Evolutionary conservation across 2,113 vertebrate species (phyloP).

Genomic region (Steatornis caripensis): DNA sequence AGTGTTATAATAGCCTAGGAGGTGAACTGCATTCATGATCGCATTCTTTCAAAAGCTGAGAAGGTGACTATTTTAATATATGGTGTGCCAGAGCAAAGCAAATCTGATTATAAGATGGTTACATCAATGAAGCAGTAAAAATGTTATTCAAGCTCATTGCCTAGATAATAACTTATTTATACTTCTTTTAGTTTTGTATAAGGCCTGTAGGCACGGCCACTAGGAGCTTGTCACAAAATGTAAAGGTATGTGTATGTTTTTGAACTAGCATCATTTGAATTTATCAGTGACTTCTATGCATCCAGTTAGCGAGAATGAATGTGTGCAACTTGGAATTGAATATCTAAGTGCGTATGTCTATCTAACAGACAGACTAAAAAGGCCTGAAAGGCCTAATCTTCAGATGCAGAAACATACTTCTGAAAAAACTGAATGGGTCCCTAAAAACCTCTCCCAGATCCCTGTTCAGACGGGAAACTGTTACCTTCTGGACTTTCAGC

Average conservation of each 20-base stretch:
- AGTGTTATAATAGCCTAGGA: neutral
- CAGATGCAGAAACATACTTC: neutral
- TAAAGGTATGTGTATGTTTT: neutral
- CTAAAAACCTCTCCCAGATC: neutral
- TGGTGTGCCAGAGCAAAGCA: neutral
- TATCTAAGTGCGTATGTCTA: neutral
- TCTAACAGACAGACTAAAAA: neutral
- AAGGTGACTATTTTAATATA: neutral
- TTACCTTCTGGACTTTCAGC: neutral
- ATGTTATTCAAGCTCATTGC: neutral
- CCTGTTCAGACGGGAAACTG: neutral
- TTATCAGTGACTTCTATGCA: neutral
- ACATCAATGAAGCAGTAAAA: neutral
- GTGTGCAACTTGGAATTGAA: neutral
- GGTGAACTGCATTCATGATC: neutral
- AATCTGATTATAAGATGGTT: neutral
- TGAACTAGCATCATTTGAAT: neutral
- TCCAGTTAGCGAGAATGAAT: neutral
- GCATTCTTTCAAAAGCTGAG: neutral
- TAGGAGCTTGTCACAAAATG: neutral
- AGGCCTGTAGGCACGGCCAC: neutral
- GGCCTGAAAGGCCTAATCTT: neutral
- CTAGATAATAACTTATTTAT: neutral
- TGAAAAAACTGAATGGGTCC: neutral
- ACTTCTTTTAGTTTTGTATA: neutral